Evolutionary conservation across 1,140 invertebrate genomes (phyloP).

Genomic region (Zeugodacus cucurbitae): DNA sequence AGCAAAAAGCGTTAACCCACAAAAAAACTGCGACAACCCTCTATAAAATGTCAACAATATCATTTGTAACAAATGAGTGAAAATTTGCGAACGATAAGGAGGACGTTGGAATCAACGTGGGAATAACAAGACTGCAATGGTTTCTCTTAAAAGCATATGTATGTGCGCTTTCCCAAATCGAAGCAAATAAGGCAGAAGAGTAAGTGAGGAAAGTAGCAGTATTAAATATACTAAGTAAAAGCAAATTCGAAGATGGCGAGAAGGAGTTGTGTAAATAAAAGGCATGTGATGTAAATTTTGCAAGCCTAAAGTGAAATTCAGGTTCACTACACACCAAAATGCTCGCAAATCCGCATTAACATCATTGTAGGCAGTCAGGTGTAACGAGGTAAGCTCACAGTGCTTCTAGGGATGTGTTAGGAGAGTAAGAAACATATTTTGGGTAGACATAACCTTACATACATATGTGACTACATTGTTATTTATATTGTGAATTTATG

Average conservation of each 20-base stretch:
- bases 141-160: too few species aligned
- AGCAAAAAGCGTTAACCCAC: too few species aligned
- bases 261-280: not conserved
- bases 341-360: not conserved
- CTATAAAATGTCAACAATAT: not conserved
- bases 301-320: not conserved
- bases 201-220: not conserved
- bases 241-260: too few species aligned
- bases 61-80: conserved; percentile 1
- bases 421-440: not conserved
- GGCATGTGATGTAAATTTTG: not conserved
- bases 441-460: not conserved
- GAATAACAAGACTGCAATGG: too few species aligned
- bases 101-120: not conserved
- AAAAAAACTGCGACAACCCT: not conserved
- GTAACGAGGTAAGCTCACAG: not conserved
- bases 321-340: not conserved
- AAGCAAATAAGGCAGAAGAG: not conserved
- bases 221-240: too few species aligned
- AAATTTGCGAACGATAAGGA: not conserved
- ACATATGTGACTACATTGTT: not conserved
- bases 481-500: not conserved
- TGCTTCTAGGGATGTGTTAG: not conserved
- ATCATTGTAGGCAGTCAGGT: not conserved
- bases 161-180: too few species aligned